Percentiles rank a stretch among this genome's conserved stretches.
phyloP scores from a whole-genome alignment of 2,888 invertebrate genomes.

The Erebia ligea region DNA sequence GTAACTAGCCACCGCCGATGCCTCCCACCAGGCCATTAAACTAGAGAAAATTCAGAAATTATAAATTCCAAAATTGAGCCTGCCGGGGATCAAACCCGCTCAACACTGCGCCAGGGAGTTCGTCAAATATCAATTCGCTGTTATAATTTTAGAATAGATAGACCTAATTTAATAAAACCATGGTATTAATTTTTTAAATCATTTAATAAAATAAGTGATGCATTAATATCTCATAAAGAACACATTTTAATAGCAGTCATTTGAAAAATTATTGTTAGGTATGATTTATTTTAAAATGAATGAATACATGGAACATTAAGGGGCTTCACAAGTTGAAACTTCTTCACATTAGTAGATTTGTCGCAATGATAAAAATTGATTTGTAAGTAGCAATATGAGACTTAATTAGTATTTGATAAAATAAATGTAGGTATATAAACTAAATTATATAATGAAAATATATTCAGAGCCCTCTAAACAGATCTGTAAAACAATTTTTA shows the following conservation, averaged over 20 bases:
- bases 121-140: too few relatives aligned
- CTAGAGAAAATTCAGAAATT: too few relatives aligned
- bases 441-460: conserved; percentile 13
- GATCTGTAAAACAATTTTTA: conserved; percentile 18
- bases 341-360: background rate
- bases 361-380: too few relatives aligned
- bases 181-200: conserved; percentile 39
- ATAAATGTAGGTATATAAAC: background rate
- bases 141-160: background rate
- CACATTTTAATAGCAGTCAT: conserved; percentile 77
- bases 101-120: too few relatives aligned
- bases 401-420: background rate
- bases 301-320: conserved; percentile 27
- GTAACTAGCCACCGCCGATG: too few relatives aligned
- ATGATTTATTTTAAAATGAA: conserved; percentile 15
- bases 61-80: too few relatives aligned
- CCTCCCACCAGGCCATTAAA: too few relatives aligned
- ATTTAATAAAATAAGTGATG: conserved; percentile 83
- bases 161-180: conserved; percentile 1
- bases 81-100: too few relatives aligned
- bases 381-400: background rate
- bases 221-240: conserved; percentile 77
- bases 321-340: conserved; percentile 24
- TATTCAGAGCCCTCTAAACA: conserved; percentile 24
- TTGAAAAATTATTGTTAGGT: conserved; percentile 40